A percentile compares a stretch with the other conserved stretches of the same genome.
phyloP scores from a whole-genome alignment of 2,888 invertebrate species.

The Megastigmus dorsalis region DNA sequence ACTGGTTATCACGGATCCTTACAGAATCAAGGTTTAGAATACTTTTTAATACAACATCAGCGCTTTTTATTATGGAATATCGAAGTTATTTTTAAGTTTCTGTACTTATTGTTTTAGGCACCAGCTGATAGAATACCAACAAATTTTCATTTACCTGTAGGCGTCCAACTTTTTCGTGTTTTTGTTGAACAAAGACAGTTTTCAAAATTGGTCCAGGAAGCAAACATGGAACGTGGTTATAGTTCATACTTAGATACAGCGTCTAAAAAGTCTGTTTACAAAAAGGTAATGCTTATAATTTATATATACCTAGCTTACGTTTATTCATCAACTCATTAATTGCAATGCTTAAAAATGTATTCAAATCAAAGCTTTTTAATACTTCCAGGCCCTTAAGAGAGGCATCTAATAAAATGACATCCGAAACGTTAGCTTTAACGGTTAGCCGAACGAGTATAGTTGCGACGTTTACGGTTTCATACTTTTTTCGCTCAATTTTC shows the following conservation, averaged over 20 bases:
- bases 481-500: too few species aligned
- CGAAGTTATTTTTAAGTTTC: constrained; percentile 26
- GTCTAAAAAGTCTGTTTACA: constrained; percentile 38
- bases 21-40: constrained; percentile 81
- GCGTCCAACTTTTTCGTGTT: constrained; percentile 87
- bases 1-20: constrained; percentile 88
- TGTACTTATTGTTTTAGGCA: constrained; percentile 71
- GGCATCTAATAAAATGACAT: too few species aligned
- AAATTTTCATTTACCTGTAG: constrained; percentile 85
- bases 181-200: constrained; percentile 82
- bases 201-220: constrained; percentile 62
- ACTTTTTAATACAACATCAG: not conserved
- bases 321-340: too few species aligned
- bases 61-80: too few species aligned
- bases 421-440: too few species aligned
- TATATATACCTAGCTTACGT: not conserved
- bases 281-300: constrained; percentile 46
- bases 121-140: constrained; percentile 82
- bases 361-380: too few species aligned
- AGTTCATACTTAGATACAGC: constrained; percentile 61
- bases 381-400: too few species aligned
- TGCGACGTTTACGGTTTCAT: too few species aligned
- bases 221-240: constrained; percentile 64
- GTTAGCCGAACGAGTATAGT: too few species aligned
- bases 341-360: too few species aligned